Evolutionary conservation across 2,888 invertebrate species (phyloP).

Genomic region (Myathropa florea): DNA sequence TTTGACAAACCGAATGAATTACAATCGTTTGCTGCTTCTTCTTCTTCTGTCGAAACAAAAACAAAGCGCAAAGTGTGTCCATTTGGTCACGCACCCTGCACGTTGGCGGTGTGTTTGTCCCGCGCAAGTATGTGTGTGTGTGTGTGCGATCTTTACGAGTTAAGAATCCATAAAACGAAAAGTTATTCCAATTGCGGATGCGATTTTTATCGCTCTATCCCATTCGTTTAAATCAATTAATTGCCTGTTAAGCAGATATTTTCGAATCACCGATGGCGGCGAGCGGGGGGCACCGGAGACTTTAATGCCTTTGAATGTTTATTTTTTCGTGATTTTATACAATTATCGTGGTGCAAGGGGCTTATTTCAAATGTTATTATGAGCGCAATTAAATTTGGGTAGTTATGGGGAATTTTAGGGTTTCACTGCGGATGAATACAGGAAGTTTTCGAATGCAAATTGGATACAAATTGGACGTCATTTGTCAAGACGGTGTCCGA

Average conservation of each 20-base stretch:
- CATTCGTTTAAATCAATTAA: constrained; percentile 58
- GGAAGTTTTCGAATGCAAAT: too few species aligned
- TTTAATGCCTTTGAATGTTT: background rate
- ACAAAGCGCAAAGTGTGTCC: constrained; percentile 32
- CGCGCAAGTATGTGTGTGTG: background rate
- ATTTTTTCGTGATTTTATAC: background rate
- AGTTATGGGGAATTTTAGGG: too few species aligned
- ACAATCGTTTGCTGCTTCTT: constrained; percentile 1
- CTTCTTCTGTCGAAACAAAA: constrained; percentile 16
- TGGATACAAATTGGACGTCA: too few species aligned
- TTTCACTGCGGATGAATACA: too few species aligned
- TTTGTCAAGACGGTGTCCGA: too few species aligned
- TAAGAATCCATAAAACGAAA: constrained; percentile 40
- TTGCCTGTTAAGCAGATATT: constrained; percentile 28
- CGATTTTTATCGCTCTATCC: constrained; percentile 45
- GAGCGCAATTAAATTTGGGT: too few species aligned
- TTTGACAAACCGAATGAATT: background rate
- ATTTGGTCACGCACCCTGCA: constrained; percentile 37
- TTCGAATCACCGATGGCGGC: background rate
- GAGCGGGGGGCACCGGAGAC: background rate
- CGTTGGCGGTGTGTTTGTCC: background rate
- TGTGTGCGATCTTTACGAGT: constrained; percentile 31
- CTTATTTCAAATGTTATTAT: background rate
- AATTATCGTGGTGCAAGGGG: background rate
- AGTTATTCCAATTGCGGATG: constrained; percentile 43